Evolutionary conservation across 2,113 vertebrate genomes (phyloP), one percentile per base, ranked within the genome.

Genomic region (Sardina pilchardus): DNA sequence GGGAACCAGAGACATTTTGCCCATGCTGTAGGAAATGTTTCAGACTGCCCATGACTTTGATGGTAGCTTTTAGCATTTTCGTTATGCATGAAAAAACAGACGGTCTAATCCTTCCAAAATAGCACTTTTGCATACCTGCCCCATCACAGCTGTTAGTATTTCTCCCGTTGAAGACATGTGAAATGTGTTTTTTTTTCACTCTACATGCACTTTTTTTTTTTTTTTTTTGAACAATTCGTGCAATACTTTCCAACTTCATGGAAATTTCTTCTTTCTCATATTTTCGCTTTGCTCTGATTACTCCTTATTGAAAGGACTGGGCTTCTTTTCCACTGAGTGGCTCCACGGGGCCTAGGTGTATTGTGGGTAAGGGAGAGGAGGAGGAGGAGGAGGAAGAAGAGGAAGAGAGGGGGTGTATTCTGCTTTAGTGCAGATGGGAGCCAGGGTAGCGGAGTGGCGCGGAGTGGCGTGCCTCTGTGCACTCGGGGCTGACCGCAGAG

Each of bases 391-490:
- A 75, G 30, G 67, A 34, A 30, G 67, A 75, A 30, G 71, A 16
- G 10, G 34, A 36, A 10, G 6, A 63, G 19, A 8, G 24, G 59
- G n/a, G 24, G 45, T 0, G 53, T 75, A 34, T 75, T 75, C 10
- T 78, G 30, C 71, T 34, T 78, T 78, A 36, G 71, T 34, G 71
- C 71, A 78, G 71, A 78, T 78, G 30, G 71, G 71, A 78, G 71
- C 12, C 21, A 3, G 10, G 14, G 63, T 30, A 71, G 63, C 9
- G n/a, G n/a, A 78, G 63, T 30, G 63, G 63, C 30, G 63, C n/a
- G 26, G 63, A 2, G n/a, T 30, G 9, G 63, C 26, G 30, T 34
- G 71, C 71, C 71, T 78, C 71, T 17, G 34, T 36, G 34, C 71
- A 14, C 14, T 12, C 12, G 9, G 71, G 21, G 30, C 34, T 78